Evolutionary conservation across 2,113 vertebrate species (phyloP).

Genomic region (Cichladusa arquata): DNA sequence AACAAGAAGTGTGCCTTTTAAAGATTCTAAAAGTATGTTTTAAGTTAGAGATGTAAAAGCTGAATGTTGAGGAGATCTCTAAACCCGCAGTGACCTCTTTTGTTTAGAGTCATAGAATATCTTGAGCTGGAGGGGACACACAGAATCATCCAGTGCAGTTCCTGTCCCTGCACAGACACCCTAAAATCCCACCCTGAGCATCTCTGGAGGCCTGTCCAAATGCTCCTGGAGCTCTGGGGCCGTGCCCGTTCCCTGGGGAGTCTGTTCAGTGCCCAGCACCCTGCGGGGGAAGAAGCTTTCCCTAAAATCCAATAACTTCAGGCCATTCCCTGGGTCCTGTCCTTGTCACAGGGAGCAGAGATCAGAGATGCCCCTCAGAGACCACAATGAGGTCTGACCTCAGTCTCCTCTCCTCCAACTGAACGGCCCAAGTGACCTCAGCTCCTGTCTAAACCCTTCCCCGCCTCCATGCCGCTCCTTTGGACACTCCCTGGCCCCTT

Average conservation of each 20-base stretch:
- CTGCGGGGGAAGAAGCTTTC: background rate
- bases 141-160: fast-evolving
- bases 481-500: background rate
- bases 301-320: background rate
- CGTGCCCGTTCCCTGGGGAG: background rate
- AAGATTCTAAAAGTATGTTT: background rate
- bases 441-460: background rate
- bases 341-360: background rate
- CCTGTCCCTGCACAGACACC: fast-evolving
- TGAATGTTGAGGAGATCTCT: background rate
- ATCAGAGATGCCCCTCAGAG: no score
- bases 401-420: background rate
- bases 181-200: background rate
- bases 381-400: background rate
- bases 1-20: background rate
- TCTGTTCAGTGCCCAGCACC: background rate
- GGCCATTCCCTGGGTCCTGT: background rate
- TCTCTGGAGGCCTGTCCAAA: background rate
- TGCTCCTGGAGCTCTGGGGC: fast-evolving
- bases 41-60: background rate
- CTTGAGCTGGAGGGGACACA: background rate
- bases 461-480: background rate
- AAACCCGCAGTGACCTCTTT: background rate
- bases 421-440: fast-evolving
- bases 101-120: background rate